Evolutionary conservation across 1,140 invertebrate genomes (phyloP), one percentile per base, ranked within the genome.

Genomic region (Octopus bimaculoides): DNA sequence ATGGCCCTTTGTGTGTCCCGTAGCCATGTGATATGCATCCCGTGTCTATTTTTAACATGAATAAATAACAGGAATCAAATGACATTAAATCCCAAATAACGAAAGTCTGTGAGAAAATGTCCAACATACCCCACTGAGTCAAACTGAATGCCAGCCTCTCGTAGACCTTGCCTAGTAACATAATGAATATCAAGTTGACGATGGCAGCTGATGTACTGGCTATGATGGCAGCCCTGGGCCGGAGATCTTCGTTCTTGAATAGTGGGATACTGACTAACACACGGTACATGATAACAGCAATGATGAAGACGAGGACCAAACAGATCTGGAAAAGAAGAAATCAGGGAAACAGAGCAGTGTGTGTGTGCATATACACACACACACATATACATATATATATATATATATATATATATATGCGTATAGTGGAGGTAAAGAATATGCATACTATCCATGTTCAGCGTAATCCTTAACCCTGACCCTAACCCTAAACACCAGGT

Each of bases 61-160:
- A 8, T 73, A 20, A 7, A 73, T 73, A 12, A 73, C 0, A 73
- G n/a, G n/a, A 73, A 8, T 20, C n/a, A 7, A 73, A 12, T 12
- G 7, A 7, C 0, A 7, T 73, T 20, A 73, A 41, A 73, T 20
- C 7, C 41, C 41, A 41, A 3, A 41, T 41, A 41, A 41, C 3
- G 26, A 3, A 41, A 41, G 26, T 41, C 26, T 41, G 26, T 41
- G 26, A 41, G 3, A 3, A 41, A 41, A 41, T 41, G 26, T 6
- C 14, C 26, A 17, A 85, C 89, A 86, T 87, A 93, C 92, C 93
- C 89, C 97, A 93, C 91, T 98, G 96, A 0, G 98, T 99, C 66
- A 99, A 92, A 89, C 95, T 96, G 85, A 96, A 93, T 0, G 98
- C 97, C 66, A 98, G 87, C 89, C 93, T 94, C 83, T 94, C 94